Conservation (phyloP, 2,113 vertebrate genomes). For the Seriola rivoliana region DNA sequence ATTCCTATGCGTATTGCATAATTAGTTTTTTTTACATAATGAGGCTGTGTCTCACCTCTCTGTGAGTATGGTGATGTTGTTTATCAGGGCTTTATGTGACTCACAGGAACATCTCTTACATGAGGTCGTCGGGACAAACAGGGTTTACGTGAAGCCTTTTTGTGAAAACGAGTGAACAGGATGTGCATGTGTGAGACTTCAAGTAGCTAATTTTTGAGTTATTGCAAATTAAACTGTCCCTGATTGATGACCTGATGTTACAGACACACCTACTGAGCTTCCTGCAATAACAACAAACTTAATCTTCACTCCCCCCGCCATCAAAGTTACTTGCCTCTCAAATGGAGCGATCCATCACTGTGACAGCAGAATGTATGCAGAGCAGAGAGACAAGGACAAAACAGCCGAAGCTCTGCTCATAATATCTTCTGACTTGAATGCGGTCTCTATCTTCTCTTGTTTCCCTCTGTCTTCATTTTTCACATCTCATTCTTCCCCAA, state of each 20-base stretch:
- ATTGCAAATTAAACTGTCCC: conserved; percentile 23
- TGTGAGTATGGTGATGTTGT: no score
- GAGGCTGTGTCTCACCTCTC: no score
- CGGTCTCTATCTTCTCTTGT: neutral
- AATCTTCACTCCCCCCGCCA: conserved; percentile 12
- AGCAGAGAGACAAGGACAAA: conserved; percentile 39
- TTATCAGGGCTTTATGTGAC: neutral
- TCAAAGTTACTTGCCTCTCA: conserved; percentile 25
- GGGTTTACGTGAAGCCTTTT: neutral
- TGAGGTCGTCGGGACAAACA: neutral
- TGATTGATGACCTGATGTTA: conserved; percentile 23
- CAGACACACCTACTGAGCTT: conserved; percentile 13
- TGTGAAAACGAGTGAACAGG: neutral
- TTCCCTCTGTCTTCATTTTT: conserved; percentile 5
- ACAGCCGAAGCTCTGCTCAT: neutral
- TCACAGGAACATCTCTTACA: neutral
- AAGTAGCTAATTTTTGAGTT: neutral
- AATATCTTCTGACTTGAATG: conserved; percentile 12
- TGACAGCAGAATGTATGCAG: conserved; percentile 57
- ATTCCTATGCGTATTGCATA: no score
- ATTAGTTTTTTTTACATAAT: no score
- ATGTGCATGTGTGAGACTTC: neutral
- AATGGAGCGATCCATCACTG: conserved; percentile 62
- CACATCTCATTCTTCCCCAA: neutral
- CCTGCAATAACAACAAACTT: conserved; percentile 35